A percentile compares a stretch with the other conserved stretches of the same genome.
Conservation (phyloP, 2,888 invertebrate species). For the Callyntrura sp. region DNA sequence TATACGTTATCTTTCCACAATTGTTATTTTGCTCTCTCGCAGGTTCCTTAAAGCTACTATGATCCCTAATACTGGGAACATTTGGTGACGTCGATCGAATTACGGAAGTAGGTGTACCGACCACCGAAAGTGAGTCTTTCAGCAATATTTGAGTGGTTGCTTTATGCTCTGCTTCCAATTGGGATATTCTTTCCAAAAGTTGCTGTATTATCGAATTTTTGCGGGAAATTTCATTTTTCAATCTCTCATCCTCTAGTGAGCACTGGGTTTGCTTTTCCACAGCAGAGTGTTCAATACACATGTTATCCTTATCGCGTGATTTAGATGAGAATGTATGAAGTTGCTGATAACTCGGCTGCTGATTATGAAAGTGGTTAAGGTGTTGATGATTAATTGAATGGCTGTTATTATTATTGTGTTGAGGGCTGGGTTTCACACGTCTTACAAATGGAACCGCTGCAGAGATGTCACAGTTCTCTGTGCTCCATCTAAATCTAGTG, state of each 20-base stretch:
- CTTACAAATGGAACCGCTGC: slow-evolving; percentile 72
- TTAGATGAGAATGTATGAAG: neutral
- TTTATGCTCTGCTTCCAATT: slow-evolving; percentile 79
- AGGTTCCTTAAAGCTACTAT: neutral
- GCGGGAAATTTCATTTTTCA: slow-evolving; percentile 75
- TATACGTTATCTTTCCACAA: neutral
- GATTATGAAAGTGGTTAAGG: neutral
- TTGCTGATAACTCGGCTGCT: neutral
- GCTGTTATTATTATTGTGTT: neutral
- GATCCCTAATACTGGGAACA: slow-evolving; percentile 4
- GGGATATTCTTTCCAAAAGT: slow-evolving; percentile 75
- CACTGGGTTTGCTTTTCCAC: slow-evolving; percentile 75
- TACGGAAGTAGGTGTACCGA: slow-evolving; percentile 49
- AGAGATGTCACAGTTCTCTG: slow-evolving; percentile 72
- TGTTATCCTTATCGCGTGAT: slow-evolving; percentile 24
- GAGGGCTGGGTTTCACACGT: slow-evolving; percentile 41
- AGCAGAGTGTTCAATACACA: slow-evolving; percentile 68
- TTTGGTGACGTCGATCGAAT: slow-evolving; percentile 41
- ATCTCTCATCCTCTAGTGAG: slow-evolving; percentile 75
- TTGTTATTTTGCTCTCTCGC: neutral
- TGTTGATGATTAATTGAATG: neutral
- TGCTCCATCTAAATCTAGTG: slow-evolving; percentile 75
- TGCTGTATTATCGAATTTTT: slow-evolving; percentile 81
- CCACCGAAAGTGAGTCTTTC: slow-evolving; percentile 55
- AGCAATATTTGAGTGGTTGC: slow-evolving; percentile 67